phyloP scores from a whole-genome alignment of 2,797 vertebrate species.

The Nothura maculosa region DNA sequence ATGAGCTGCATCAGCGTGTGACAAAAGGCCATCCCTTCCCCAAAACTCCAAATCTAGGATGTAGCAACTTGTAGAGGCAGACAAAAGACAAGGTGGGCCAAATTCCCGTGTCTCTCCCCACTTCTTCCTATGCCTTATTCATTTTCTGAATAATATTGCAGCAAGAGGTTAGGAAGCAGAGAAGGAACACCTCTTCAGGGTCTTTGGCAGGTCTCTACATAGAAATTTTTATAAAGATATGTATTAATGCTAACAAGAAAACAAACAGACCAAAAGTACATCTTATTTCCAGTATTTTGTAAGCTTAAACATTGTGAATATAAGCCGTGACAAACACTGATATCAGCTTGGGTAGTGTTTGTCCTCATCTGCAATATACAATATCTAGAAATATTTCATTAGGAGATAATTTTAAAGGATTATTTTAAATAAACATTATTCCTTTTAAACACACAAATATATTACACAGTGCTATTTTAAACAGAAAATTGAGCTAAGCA shows the following conservation, averaged over 20 bases:
- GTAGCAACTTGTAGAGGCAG: neutral
- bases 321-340: neutral
- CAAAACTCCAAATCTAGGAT: neutral
- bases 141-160: neutral
- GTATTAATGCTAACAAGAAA: neutral
- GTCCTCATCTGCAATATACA: neutral
- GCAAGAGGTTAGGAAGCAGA: neutral
- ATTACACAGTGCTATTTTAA: neutral
- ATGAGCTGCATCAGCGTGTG: neutral
- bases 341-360: neutral
- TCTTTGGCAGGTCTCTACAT: neutral
- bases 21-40: neutral
- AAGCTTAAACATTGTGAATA: neutral
- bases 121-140: neutral
- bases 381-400: neutral
- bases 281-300: neutral
- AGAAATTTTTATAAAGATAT: neutral
- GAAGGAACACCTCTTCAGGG: neutral
- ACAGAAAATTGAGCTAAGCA: slow-evolving; percentile 34
- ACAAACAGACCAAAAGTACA: slow-evolving; percentile 7
- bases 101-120: accelerated
- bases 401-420: neutral
- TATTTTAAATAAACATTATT: neutral
- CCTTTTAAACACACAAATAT: neutral
- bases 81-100: neutral